These are phyloP conservation scores for Chrysaora quinquecirrha DNA, from an alignment of 30 jellyfish, hydroid and myxozoan species.

Conservation along the genomic window DNA sequence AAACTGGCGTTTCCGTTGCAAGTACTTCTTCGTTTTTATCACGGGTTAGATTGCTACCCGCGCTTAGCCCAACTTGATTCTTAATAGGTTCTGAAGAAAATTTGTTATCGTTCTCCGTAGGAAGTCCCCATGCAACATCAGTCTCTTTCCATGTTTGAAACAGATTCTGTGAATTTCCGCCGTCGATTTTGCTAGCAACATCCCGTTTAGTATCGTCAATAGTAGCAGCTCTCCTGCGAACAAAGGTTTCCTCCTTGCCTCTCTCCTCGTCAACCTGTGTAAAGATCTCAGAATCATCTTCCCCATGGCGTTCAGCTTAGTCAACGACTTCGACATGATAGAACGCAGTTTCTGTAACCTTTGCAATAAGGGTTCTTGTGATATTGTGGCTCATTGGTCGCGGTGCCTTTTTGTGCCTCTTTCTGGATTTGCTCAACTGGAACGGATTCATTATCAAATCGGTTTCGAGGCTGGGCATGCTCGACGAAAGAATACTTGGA, in stretches of 20 bases:
- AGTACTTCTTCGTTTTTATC: not conserved
- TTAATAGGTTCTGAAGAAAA: not conserved
- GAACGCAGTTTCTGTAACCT: constrained; percentile 53
- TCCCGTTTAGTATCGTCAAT: not conserved
- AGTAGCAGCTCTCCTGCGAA: constrained; percentile 37
- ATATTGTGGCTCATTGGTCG: constrained; percentile 54
- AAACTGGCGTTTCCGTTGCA: not conserved
- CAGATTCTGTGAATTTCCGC: not conserved
- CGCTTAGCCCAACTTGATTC: not conserved
- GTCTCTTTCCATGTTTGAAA: not conserved
- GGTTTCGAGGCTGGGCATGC: constrained; percentile 42
- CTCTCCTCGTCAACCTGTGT: constrained; percentile 28
- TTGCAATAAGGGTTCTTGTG: constrained; percentile 44
- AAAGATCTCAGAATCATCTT: constrained; percentile 52
- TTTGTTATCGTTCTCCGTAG: not conserved
- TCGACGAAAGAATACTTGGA: not conserved
- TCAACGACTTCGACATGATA: constrained; percentile 62
- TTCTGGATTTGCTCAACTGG: constrained; percentile 20
- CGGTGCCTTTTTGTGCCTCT: constrained; percentile 38
- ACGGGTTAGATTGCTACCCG: not conserved
- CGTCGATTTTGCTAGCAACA: not conserved
- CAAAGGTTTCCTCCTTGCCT: constrained; percentile 52
- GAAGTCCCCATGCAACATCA: not conserved
- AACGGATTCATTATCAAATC: constrained; percentile 40
- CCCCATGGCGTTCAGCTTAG: constrained; percentile 61